phyloP scores from a whole-genome alignment of 2,113 vertebrate genomes.

The Ochotona princeps region DNA sequence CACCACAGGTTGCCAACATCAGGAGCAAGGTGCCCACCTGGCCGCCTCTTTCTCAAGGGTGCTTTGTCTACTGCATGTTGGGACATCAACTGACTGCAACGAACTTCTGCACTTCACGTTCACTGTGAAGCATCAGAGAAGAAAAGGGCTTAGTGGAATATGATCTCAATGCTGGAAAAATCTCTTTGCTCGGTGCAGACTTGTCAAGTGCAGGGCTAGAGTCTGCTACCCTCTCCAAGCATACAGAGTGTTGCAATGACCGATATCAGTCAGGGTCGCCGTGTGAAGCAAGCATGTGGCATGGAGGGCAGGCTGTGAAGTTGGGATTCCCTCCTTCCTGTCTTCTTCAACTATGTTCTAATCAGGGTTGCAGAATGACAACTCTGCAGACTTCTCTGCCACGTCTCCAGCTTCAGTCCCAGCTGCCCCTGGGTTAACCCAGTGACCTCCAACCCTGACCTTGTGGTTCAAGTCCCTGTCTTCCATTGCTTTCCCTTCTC shows the following conservation, averaged over 20 bases:
- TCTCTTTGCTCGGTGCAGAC: rapidly evolving
- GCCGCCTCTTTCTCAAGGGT: neutral
- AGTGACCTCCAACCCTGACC: neutral
- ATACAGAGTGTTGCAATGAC: neutral
- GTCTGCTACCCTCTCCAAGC: neutral
- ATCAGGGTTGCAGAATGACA: neutral
- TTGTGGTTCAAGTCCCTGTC: neutral
- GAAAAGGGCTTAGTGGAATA: neutral
- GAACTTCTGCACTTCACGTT: neutral
- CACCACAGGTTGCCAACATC: neutral
- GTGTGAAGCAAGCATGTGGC: neutral
- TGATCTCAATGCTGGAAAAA: neutral
- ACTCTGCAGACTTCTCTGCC: neutral
- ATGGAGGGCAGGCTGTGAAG: neutral
- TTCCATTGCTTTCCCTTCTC: neutral
- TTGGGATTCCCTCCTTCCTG: neutral
- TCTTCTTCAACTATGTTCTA: neutral
- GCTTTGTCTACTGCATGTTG: neutral
- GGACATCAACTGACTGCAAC: neutral
- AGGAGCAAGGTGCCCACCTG: rapidly evolving
- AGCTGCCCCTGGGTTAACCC: neutral
- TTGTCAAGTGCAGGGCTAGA: neutral
- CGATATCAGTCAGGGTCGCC: rapidly evolving
- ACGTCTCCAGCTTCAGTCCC: neutral
- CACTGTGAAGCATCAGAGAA: neutral